These are phyloP conservation scores for Physocephala rufipes DNA, from an alignment of 2,888 invertebrate species.

Conservation along the genomic window DNA sequence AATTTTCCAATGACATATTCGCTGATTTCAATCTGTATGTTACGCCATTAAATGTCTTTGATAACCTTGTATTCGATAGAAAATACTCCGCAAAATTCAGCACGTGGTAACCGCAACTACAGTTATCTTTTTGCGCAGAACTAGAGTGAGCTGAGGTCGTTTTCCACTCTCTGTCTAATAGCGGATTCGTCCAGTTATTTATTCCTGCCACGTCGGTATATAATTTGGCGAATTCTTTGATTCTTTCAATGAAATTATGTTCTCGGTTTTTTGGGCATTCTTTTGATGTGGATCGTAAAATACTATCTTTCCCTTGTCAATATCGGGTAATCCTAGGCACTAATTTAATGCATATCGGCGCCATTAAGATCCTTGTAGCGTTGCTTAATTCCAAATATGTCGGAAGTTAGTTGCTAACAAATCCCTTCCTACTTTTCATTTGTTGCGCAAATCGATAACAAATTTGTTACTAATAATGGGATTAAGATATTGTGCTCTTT, in stretches of 20 bases:
- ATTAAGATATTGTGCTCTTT: neutral
- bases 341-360: neutral
- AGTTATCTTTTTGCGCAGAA: neutral
- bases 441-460: neutral
- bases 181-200: slow-evolving; percentile 2
- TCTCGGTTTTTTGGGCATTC: neutral
- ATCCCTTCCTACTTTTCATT: neutral
- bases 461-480: neutral
- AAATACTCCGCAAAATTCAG: neutral
- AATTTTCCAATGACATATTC: neutral
- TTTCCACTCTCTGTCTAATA: neutral
- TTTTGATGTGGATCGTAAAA: neutral
- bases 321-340: neutral
- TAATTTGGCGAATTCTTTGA: neutral
- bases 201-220: neutral
- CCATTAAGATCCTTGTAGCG: neutral
- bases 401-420: neutral
- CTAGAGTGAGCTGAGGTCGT: neutral
- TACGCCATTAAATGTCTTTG: neutral
- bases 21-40: neutral
- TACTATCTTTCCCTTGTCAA: neutral
- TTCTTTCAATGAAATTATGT: neutral
- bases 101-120: neutral
- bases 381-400: neutral
- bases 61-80: neutral